These are phyloP conservation scores for Chascanopsetta lugubris DNA, from an alignment of 2,113 vertebrate genomes.

Conservation along the genomic window DNA sequence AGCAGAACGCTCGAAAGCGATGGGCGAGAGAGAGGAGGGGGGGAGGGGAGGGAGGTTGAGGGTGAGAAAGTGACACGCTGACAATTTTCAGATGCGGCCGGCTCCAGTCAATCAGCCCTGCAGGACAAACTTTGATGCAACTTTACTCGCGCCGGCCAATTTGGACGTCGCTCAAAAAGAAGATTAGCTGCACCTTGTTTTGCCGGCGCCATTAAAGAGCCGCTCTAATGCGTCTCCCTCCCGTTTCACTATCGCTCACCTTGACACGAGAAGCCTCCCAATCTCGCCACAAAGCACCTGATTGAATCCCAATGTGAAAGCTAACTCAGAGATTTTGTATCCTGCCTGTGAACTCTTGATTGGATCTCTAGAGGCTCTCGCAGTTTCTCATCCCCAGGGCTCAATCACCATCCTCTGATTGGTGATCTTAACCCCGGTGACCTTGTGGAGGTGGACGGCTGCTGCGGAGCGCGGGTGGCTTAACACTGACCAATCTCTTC, in stretches of 20 bases:
- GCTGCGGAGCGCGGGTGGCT: conserved; percentile 6
- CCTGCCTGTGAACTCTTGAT: conserved; percentile 43
- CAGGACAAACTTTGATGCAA: conserved; percentile 52
- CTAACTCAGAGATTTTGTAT: conserved; percentile 33
- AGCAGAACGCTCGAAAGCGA: conserved; percentile 16
- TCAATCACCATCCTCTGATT: conserved; percentile 70
- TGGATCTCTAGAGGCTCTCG: conserved; percentile 45
- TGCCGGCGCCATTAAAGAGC: conserved; percentile 24
- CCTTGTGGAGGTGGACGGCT: conserved; percentile 50
- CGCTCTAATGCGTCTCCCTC: conserved; percentile 36
- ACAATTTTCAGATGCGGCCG: conserved; percentile 51
- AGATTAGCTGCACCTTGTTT: conserved; percentile 37
- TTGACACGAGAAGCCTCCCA: conserved; percentile 40
- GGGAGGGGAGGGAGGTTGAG: conserved; percentile 2
- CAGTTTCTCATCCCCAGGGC: conserved; percentile 42
- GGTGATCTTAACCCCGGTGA: conserved; percentile 61
- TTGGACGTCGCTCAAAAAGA: conserved; percentile 36
- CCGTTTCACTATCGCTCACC: conserved; percentile 36
- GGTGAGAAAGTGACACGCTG: conserved; percentile 42
- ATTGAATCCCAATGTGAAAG: conserved; percentile 48
- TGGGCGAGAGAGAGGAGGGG: conserved; percentile 18
- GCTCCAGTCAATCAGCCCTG: conserved; percentile 44
- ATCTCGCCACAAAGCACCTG: conserved; percentile 40
- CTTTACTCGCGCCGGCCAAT: conserved; percentile 44
- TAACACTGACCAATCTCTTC: conserved; percentile 1